These are phyloP conservation scores for Mayetiola destructor DNA, from an alignment of 2,888 invertebrate species.

Conservation along the genomic window DNA sequence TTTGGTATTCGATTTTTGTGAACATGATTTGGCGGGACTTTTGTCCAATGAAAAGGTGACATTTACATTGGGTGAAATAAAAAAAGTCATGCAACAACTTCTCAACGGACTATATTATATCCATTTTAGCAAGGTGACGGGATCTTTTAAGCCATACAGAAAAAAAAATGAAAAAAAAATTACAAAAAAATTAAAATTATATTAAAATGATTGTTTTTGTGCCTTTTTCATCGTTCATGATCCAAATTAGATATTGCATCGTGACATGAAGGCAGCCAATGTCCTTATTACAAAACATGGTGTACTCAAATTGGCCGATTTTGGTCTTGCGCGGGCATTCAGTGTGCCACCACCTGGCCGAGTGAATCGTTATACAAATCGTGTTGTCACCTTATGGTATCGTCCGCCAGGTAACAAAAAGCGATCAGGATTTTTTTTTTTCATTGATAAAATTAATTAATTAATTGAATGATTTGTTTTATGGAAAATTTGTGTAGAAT, in stretches of 20 bases:
- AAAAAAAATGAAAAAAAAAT: no score
- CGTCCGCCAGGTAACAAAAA: conserved; percentile 38
- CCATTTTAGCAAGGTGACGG: conserved; percentile 79
- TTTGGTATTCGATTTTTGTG: conserved; percentile 95
- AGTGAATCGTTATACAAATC: conserved; percentile 86
- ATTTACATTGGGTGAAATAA: conserved; percentile 92
- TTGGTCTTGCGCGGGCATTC: conserved; percentile 90
- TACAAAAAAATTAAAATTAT: no score
- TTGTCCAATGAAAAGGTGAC: conserved; percentile 90
- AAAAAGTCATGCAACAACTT: conserved; percentile 80
- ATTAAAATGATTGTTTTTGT: no score
- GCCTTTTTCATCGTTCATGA: neutral
- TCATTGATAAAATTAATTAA: no score
- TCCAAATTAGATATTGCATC: conserved; percentile 53
- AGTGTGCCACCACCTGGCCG: conserved; percentile 74
- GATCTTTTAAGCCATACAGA: no score
- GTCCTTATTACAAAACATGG: conserved; percentile 93
- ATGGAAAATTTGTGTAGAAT: conserved; percentile 19
- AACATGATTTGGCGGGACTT: conserved; percentile 93
- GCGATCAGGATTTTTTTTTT: no score
- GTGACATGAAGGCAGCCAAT: conserved; percentile 99
- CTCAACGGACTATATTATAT: conserved; percentile 86
- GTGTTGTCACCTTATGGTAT: conserved; percentile 97
- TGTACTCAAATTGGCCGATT: conserved; percentile 88
- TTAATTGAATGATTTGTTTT: no score